These are phyloP conservation scores for Agrotis clavis DNA, from an alignment of 2,888 invertebrate species.

Conservation along the genomic window DNA sequence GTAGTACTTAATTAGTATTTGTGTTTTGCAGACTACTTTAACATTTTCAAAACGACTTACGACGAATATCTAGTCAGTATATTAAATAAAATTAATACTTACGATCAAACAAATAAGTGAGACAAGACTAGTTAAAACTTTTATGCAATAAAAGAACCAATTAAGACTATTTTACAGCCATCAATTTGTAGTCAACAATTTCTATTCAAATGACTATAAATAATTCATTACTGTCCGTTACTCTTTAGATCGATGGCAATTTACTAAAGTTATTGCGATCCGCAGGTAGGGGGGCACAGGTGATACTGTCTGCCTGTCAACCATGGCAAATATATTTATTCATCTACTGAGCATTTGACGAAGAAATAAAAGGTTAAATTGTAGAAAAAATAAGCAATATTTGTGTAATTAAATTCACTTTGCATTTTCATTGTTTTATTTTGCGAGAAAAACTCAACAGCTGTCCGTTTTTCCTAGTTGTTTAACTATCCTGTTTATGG, in stretches of 20 bases:
- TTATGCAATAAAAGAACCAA: conserved; percentile 20
- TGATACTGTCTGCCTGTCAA: conserved; percentile 31
- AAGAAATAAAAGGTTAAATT: conserved; percentile 45
- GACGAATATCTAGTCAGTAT: background rate
- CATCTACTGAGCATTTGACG: conserved; percentile 30
- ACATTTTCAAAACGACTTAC: background rate
- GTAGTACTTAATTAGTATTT: no score
- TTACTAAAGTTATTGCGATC: conserved; percentile 46
- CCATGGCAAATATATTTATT: conserved; percentile 39
- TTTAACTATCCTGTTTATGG: conserved; percentile 20
- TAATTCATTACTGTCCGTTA: conserved; percentile 39
- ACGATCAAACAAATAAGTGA: conserved; percentile 28
- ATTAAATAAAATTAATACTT: conserved; percentile 18
- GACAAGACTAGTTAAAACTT: background rate
- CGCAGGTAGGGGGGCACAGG: conserved; percentile 54
- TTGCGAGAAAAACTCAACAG: conserved; percentile 34
- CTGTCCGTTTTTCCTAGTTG: conserved; percentile 35
- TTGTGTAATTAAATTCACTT: conserved; percentile 44
- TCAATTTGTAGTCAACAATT: conserved; percentile 36
- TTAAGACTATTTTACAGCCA: conserved; percentile 28
- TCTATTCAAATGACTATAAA: conserved; percentile 55
- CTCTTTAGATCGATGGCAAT: conserved; percentile 47
- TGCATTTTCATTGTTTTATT: conserved; percentile 54
- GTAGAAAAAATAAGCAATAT: conserved; percentile 38
- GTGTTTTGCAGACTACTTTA: background rate